Evolutionary conservation across 1,140 invertebrate species (phyloP), one percentile per base, ranked within the genome.

Genomic region (Leptinotarsa undecemlineata): DNA sequence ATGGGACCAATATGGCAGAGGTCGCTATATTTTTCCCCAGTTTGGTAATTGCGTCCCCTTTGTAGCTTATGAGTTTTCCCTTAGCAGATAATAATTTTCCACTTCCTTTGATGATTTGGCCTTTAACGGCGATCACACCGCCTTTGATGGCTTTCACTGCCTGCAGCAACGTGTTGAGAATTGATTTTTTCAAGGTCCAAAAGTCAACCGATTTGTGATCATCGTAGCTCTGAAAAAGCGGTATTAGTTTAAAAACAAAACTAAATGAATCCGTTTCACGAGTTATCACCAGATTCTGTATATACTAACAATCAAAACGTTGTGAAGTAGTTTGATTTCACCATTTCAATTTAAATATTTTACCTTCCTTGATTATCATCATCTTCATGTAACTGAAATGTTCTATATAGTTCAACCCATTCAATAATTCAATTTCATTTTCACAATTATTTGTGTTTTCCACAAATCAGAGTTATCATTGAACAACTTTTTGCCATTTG

Each of bases 131-230:
- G 3, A 95, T 90, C 3, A 94, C 91, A 33, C 93, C 93, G 19
- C 94, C 94, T 62, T 93, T 92, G 64, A 96, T 93, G 0, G 94
- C 93, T 83, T 95, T 95, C 0, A 94, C 90, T 13, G 94, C 93
- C 89, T 95, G 92, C 78, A 95, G 87, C 5, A 95, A 85, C 8
- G 94, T 94, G 82, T 91, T 90, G 13, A 95, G 83, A 71, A 95
- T 92, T 0, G 92, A 92, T 82, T 93, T 93, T 84, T 95, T 95
- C 78, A 95, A 87, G 20, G 90, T 89, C 91, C 91, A 94, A 51
- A 91, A 88, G 83, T 92, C 90, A 77, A 93, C 92, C 5, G 87
- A 87, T 79, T 90, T 88, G 15, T 85, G 79, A 62, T 85, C 85
- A 63, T 85, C 85, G 70, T 89, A 85, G 42, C 81, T 82, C 87